Conservation (phyloP, 2,113 vertebrate genomes). For the Polypterus senegalus region DNA sequence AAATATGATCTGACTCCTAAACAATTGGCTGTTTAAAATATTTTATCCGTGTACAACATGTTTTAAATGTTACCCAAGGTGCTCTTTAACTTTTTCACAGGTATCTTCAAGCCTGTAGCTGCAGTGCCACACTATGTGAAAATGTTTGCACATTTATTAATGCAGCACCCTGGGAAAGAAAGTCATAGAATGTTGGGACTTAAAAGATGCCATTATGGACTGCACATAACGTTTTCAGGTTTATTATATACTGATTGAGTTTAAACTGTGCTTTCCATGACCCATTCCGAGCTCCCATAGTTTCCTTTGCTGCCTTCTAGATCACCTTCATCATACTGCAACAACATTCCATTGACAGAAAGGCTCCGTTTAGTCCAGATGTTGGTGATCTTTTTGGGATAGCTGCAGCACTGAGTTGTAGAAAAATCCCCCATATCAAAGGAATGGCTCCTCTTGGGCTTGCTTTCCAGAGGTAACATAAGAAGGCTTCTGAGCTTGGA, state of each 20-base stretch:
- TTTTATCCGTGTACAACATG: no score
- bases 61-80: no score
- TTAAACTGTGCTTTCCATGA: constrained; percentile 97
- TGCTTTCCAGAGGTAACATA: constrained; percentile 74
- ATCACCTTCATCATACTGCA: constrained; percentile 66
- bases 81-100: no score
- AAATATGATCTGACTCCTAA: no score
- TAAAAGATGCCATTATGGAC: constrained; percentile 20
- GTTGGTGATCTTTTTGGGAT: constrained; percentile 79
- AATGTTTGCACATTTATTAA: constrained; percentile 18
- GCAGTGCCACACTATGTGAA: constrained; percentile 3
- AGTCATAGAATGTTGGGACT: constrained; percentile 36
- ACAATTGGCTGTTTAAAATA: no score
- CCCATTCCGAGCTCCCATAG: constrained; percentile 84
- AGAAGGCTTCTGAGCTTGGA: constrained; percentile 72
- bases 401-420: constrained; percentile 61
- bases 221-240: constrained; percentile 4
- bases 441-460: constrained; percentile 88
- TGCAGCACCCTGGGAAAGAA: constrained; percentile 20
- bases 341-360: constrained; percentile 88
- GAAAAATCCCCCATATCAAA: constrained; percentile 89
- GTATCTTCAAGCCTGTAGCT: no score
- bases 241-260: not conserved
- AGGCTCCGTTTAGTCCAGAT: constrained; percentile 98
- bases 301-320: constrained; percentile 57